Evolutionary conservation across 1,140 invertebrate genomes (phyloP), one percentile per base, ranked within the genome.

Genomic region (Drosophila pseudoobscura): DNA sequence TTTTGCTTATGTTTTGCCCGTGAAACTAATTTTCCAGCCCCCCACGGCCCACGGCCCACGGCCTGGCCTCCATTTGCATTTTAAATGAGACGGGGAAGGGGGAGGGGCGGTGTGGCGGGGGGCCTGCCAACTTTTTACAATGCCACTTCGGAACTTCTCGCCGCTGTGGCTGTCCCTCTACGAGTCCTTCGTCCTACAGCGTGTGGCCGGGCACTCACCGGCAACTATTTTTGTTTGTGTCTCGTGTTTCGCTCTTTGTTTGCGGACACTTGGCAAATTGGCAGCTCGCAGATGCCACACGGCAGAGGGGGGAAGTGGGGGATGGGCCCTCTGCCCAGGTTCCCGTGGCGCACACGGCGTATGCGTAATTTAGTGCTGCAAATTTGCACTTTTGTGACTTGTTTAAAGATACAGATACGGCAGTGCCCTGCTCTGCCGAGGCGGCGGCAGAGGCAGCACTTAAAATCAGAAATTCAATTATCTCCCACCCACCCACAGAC

Each of bases 401-500:
- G 79, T 84, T 84, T 84, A 83, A 80, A 70, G 59, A 70, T 59
- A 57, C 53, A 53, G 26, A 9, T 8, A 31, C 29, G 0, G 29
- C 1, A 11, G 35, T 24, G 4, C 45, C 29, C 35, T 26, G 53
- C 41, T 60, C 52, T 39, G 1, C 5, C 1, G 11, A 20, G 20
- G 20, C 20, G 20, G 20, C 1, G 20, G 20, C 20, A 2, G 73
- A 54, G 60, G 64, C 65, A 87, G 78, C 78, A 87, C 82, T 87
- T 88, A 88, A 87, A 87, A 87, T 87, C 83, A 87, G 65, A 73
- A 87, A 87, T 87, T 87, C 82, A 87, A 87, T 87, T 87, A 87
- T 78, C 76, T 75, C 51, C 53, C 47, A 68, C 60, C 61, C 72
- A 72, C 71, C 54, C 60, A 64, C 72, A 72, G 65, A 57, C 62